phyloP scores from a whole-genome alignment of 2,888 invertebrate species.

The Cantharis nigra region DNA sequence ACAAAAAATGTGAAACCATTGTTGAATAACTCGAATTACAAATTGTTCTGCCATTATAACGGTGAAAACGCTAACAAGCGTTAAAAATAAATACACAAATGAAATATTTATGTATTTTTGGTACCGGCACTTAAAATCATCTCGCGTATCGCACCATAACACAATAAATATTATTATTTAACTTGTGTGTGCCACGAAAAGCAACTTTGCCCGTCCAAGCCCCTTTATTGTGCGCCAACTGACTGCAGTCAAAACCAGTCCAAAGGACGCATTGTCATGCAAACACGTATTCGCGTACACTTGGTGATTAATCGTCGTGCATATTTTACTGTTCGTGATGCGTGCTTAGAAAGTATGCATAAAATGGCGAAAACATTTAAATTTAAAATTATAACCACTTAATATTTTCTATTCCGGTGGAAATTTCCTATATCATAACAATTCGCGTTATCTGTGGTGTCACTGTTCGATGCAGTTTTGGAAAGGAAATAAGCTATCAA shows the following conservation, averaged over 20 bases:
- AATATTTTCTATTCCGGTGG: neutral
- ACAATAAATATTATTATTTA: constrained; percentile 23
- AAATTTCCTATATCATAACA: neutral
- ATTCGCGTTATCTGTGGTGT: no score
- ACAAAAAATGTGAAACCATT: neutral
- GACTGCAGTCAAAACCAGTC: constrained; percentile 13
- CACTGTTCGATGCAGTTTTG: no score
- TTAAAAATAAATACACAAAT: constrained; percentile 1
- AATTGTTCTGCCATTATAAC: neutral
- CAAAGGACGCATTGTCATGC: constrained; percentile 34
- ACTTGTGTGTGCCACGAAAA: constrained; percentile 23
- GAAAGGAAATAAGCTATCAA: neutral
- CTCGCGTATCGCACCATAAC: constrained; percentile 1
- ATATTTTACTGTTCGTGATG: constrained; percentile 22
- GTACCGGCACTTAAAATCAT: neutral
- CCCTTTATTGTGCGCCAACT: constrained; percentile 24
- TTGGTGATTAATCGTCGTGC: constrained; percentile 31
- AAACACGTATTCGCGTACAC: constrained; percentile 27
- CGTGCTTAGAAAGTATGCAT: constrained; percentile 19
- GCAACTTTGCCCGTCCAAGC: constrained; percentile 25
- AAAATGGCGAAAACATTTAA: constrained; percentile 19
- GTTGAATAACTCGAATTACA: neutral
- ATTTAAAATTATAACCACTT: neutral
- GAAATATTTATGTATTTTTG: neutral
- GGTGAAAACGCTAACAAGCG: neutral